Percentiles rank a stretch among this genome's conserved stretches.
Evolutionary conservation across 2,797 vertebrate species (phyloP).

Genomic region (Limnodromus scolopaceus): DNA sequence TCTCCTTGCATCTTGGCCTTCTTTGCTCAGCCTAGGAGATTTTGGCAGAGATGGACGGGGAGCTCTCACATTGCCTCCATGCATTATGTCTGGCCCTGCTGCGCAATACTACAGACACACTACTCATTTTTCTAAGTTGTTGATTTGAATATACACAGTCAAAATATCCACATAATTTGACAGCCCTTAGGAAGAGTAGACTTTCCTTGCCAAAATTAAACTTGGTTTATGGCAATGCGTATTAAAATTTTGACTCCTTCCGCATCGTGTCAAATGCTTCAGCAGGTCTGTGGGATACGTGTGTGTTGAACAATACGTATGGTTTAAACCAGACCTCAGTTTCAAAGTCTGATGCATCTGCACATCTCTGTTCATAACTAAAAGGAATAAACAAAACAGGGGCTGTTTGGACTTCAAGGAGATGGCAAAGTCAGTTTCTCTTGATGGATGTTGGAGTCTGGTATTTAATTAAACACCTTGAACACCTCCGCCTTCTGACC

Average conservation of each 20-base stretch:
- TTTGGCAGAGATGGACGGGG: rapidly evolving
- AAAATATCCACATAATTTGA: not conserved
- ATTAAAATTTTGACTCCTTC: not conserved
- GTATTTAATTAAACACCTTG: not conserved
- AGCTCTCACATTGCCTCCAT: rapidly evolving
- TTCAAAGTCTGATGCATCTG: not conserved
- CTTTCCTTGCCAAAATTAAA: not conserved
- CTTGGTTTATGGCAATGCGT: not conserved
- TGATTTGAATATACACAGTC: not conserved
- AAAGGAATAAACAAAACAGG: not conserved
- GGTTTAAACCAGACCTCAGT: not conserved
- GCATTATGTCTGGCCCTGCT: not conserved
- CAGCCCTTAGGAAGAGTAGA: not conserved
- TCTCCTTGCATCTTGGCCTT: not conserved
- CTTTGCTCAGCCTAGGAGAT: not conserved
- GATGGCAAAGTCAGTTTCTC: not conserved
- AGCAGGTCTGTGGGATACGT: not conserved
- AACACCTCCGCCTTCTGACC: not conserved
- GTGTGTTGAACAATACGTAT: not conserved
- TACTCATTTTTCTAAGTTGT: not conserved
- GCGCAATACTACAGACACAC: not conserved
- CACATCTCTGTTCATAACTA: not conserved
- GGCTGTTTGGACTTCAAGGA: not conserved
- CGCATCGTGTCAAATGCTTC: not conserved
- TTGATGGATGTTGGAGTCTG: not conserved